phyloP scores from a whole-genome alignment of 2,113 vertebrate species.

The Neogobius melanostomus region DNA sequence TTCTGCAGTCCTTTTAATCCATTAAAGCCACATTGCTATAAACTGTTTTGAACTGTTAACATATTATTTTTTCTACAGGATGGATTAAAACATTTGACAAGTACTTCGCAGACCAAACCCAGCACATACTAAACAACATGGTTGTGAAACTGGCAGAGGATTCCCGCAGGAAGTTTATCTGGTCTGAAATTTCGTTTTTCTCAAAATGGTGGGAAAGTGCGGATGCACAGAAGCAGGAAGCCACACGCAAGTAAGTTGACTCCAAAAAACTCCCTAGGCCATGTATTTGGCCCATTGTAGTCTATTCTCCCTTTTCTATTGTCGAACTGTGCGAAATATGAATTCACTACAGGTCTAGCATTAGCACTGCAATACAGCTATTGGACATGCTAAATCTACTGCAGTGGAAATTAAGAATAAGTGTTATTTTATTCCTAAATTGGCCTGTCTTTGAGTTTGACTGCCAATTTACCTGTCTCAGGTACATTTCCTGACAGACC shows the following conservation, averaged over 20 bases:
- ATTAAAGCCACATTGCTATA: not conserved
- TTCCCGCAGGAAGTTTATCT: slow-evolving; percentile 92
- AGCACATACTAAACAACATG: slow-evolving; percentile 98
- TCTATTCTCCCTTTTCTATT: not conserved
- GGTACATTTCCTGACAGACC: no score
- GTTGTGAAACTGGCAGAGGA: slow-evolving; percentile 93
- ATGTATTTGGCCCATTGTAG: not conserved
- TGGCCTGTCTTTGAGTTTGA: no score
- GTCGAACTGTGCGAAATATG: slow-evolving; percentile 11
- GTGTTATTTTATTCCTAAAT: no score
- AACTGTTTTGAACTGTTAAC: not conserved
- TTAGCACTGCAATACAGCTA: not conserved
- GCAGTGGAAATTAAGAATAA: not conserved
- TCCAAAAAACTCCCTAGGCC: slow-evolving; percentile 2
- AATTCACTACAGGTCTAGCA: not conserved
- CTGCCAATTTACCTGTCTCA: no score
- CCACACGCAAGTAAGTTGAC: slow-evolving; percentile 84
- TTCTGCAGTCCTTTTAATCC: slow-evolving; percentile 8
- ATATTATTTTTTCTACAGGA: slow-evolving; percentile 71
- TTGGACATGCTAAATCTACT: not conserved
- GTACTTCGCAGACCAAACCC: slow-evolving; percentile 95
- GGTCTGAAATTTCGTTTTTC: slow-evolving; percentile 96
- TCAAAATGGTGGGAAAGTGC: slow-evolving; percentile 97
- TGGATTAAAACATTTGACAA: slow-evolving; percentile 99
- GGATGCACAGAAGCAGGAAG: slow-evolving; percentile 84